A percentile compares a stretch with the other conserved stretches of the same genome.
These are phyloP conservation scores for Phania funesta DNA, from an alignment of 2,888 invertebrate species.

Conservation along the genomic window DNA sequence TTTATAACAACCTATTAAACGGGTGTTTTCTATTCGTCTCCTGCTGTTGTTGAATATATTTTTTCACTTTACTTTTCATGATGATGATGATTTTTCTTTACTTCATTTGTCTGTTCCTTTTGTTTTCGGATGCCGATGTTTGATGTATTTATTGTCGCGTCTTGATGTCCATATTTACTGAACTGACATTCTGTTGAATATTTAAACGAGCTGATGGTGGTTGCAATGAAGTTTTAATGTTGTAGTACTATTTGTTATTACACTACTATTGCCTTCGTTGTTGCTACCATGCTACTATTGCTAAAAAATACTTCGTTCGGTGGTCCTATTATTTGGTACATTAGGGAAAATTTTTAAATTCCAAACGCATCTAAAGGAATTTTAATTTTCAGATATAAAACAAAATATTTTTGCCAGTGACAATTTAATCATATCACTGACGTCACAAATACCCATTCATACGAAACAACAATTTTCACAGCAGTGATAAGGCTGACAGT, in stretches of 20 bases:
- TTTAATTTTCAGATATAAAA: constrained; percentile 50
- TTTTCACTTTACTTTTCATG: constrained; percentile 45
- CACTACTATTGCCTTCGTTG: neutral
- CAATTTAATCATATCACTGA: constrained; percentile 60
- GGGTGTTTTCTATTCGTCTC: neutral
- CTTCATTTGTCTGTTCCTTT: constrained; percentile 59
- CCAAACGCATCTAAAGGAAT: too few species aligned
- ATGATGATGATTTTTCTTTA: constrained; percentile 48
- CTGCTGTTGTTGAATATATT: constrained; percentile 2
- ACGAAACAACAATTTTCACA: neutral
- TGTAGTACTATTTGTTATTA: constrained; percentile 33
- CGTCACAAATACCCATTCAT: neutral
- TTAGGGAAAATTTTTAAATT: constrained; percentile 15
- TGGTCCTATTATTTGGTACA: constrained; percentile 16
- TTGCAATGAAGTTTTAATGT: constrained; percentile 29
- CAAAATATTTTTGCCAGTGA: constrained; percentile 37
- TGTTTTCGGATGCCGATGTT: constrained; percentile 60
- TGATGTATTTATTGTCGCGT: constrained; percentile 66
- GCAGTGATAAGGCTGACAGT: constrained; percentile 39
- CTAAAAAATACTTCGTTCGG: too few species aligned
- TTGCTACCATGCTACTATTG: neutral
- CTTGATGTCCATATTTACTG: constrained; percentile 57
- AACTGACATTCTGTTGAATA: constrained; percentile 55
- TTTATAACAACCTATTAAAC: neutral
- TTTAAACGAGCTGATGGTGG: constrained; percentile 13